Evolutionary conservation across 2,113 vertebrate species (phyloP).

Genomic region (Climacteris rufus): DNA sequence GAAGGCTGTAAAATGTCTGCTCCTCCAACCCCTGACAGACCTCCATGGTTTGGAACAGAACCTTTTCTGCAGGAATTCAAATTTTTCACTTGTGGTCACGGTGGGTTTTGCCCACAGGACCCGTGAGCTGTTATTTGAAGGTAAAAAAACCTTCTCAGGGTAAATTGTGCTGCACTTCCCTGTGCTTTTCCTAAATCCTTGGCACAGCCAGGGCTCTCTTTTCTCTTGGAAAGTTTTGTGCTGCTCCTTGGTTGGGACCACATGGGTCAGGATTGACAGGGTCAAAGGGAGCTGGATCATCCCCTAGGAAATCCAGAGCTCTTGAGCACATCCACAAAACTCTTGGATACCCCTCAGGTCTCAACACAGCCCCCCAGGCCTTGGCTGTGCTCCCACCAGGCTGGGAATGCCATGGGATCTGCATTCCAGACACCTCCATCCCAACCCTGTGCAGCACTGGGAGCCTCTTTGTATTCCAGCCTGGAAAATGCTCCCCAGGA

Average conservation of each 20-base stretch:
- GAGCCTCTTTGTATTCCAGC: background rate
- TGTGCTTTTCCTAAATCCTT: background rate
- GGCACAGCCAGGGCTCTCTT: background rate
- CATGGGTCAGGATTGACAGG: background rate
- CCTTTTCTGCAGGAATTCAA: background rate
- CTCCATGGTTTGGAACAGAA: background rate
- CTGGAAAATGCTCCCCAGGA: background rate
- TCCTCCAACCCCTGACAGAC: background rate
- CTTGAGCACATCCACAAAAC: background rate
- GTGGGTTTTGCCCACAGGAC: background rate
- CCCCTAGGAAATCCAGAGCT: background rate
- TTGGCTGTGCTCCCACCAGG: background rate
- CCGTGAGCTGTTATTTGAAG: background rate
- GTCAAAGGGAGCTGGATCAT: background rate
- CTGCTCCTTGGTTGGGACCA: background rate
- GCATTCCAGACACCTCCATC: accelerated
- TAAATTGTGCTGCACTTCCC: background rate
- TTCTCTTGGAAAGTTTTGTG: background rate
- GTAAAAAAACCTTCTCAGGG: background rate
- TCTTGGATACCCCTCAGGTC: accelerated
- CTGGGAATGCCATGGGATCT: background rate
- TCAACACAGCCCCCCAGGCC: background rate
- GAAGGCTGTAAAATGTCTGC: background rate
- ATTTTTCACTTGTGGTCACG: background rate
- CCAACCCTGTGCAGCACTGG: background rate